Evolutionary conservation across 2,113 vertebrate genomes (phyloP).

Genomic region (Ranitomeya variabilis): DNA sequence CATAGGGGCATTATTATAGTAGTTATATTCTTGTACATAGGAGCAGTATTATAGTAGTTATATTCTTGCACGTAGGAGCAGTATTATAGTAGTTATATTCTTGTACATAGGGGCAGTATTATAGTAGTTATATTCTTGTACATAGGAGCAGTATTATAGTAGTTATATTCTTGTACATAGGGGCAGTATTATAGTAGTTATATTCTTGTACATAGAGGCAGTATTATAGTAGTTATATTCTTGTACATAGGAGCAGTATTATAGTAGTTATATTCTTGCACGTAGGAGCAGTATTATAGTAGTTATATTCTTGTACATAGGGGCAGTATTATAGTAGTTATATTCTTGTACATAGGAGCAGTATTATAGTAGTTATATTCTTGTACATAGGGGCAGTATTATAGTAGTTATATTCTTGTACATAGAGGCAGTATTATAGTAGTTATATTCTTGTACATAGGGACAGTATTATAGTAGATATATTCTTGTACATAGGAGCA

Average conservation of each 20-base stretch:
- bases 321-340: conserved; percentile 21
- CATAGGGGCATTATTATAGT: not conserved
- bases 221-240: not conserved
- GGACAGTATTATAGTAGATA: too few relatives aligned
- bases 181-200: not conserved
- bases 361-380: conserved; percentile 25
- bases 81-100: not conserved
- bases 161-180: not conserved
- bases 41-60: not conserved
- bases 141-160: not conserved
- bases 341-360: not conserved
- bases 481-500: not conserved
- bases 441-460: not conserved
- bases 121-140: not conserved
- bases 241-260: not conserved
- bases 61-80: not conserved
- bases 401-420: conserved; percentile 2
- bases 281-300: not conserved
- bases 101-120: not conserved
- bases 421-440: not conserved
- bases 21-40: not conserved
- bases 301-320: not conserved
- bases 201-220: not conserved
- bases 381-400: conserved; percentile 3
- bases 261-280: conserved; percentile 2